Base-by-base conservation (phyloP, 2,113 vertebrate genomes). In the Athene noctua region DNA sequence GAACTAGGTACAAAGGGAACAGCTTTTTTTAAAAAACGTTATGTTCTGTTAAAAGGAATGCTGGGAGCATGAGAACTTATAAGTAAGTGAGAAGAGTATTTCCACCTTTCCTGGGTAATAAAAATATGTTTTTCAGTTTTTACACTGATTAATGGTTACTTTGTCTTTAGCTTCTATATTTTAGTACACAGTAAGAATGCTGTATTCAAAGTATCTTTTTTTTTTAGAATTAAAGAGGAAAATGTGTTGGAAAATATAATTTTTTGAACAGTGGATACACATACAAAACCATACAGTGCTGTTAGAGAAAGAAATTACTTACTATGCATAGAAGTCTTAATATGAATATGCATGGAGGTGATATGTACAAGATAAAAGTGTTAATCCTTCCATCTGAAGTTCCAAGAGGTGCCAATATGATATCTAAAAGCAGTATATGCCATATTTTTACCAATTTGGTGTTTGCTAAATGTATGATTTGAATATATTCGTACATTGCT, bases 311-410 rank as follows among this genome's bases (percentile, higher is more conserved):
- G 73, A 87, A 77, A 47, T 6, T 27, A 36, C 61, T 93, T 90
- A 86, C 32, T 95, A 91, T 96, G 93, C 73, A 85, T 58, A 75
- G 63, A 92, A 91, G 3, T 90, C 72, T 87, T 62, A 44, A 36
- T 67, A 93, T 92, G 74, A 94, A 92, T 94, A 95, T 92, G 66
- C 63, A 89, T 91, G 54, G 70, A 72, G 87, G 90, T 96, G 87
- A 91, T 93, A 95, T n/a, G 66, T 74, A 90, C 78, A 85, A 82
- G 91, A 91, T 62, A 82, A 79, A 94, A 96, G 94, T 97, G 95
- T 87, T 96, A 94, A 91, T 94, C 90, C 74, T 88, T 82, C 84
- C 91, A 96, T 96, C 95, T 96, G 95, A 96, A 97, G 91, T 89
- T 93, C 73, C 36, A 91, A 90, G 74, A 94, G 58, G 78, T 94